These are phyloP conservation scores for Hyppa rectilinea DNA, from an alignment of 2,888 invertebrate genomes.

Conservation along the genomic window DNA sequence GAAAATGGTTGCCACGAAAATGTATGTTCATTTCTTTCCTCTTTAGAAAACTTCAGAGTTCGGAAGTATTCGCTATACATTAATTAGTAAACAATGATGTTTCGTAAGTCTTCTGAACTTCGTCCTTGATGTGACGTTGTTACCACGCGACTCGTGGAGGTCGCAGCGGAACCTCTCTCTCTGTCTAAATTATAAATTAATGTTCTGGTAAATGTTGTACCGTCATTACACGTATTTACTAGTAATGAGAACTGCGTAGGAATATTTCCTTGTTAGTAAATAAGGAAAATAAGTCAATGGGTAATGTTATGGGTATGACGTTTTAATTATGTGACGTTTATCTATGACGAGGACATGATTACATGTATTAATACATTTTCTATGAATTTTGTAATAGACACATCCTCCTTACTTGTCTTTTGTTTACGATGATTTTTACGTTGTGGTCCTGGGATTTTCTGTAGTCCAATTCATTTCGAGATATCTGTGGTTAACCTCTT, in stretches of 20 bases:
- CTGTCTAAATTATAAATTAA: constrained; percentile 11
- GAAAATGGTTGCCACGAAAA: neutral
- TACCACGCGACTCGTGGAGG: neutral
- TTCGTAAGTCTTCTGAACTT: constrained; percentile 29
- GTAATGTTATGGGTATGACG: constrained; percentile 12
- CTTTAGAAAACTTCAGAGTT: constrained; percentile 17
- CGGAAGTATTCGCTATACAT: neutral
- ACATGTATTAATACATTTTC: constrained; percentile 13
- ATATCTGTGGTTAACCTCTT: neutral
- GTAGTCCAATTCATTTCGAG: neutral
- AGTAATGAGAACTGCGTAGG: constrained; percentile 19
- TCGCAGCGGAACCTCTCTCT: neutral
- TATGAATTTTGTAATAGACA: neutral
- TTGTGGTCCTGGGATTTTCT: neutral
- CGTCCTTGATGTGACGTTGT: neutral
- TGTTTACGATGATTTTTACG: neutral
- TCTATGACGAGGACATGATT: constrained; percentile 7
- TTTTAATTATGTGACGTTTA: constrained; percentile 27
- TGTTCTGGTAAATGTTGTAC: constrained; percentile 17
- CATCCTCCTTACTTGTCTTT: no score
- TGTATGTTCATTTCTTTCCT: neutral
- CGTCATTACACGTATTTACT: constrained; percentile 28
- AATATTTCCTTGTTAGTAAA: constrained; percentile 17
- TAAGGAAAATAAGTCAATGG: constrained; percentile 32
- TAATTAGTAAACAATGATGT: constrained; percentile 23